These are phyloP conservation scores for Pantelozetes paolii DNA, from an alignment of 2,888 invertebrate species.

Conservation along the genomic window DNA sequence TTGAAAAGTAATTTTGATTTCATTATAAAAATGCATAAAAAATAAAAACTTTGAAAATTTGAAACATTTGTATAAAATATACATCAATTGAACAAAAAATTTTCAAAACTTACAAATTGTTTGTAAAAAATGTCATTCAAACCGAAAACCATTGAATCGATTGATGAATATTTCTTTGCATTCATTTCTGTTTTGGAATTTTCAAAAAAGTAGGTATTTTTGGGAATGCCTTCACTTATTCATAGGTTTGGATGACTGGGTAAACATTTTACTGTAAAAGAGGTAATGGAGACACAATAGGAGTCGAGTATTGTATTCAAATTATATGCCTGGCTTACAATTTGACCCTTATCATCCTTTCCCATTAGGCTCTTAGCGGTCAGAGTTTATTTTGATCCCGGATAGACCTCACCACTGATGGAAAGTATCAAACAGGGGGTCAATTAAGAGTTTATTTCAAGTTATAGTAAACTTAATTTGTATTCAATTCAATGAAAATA, in stretches of 20 bases:
- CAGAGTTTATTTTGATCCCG: not conserved
- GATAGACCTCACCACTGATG: not conserved
- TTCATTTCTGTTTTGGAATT: not conserved
- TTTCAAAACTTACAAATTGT: not conserved
- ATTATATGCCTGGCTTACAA: not conserved
- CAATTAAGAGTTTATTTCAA: no score
- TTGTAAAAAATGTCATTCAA: not conserved
- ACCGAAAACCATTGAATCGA: not conserved
- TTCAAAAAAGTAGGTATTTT: not conserved
- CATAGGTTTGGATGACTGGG: constrained; percentile 6
- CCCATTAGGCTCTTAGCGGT: no score
- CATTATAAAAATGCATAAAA: no score
- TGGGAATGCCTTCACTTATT: not conserved
- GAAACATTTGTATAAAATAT: no score
- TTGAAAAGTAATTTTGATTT: no score
- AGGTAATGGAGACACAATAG: constrained; percentile 19
- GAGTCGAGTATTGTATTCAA: not conserved
- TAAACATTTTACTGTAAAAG: not conserved
- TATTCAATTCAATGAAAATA: no score
- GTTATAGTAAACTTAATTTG: no score
- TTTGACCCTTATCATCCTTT: constrained; percentile 12
- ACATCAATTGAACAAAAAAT: not conserved
- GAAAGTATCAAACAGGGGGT: no score
- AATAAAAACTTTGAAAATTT: no score
- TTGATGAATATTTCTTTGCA: not conserved